Conservation (phyloP, 2,888 invertebrate species). For the Cryptocephalus primarius region DNA sequence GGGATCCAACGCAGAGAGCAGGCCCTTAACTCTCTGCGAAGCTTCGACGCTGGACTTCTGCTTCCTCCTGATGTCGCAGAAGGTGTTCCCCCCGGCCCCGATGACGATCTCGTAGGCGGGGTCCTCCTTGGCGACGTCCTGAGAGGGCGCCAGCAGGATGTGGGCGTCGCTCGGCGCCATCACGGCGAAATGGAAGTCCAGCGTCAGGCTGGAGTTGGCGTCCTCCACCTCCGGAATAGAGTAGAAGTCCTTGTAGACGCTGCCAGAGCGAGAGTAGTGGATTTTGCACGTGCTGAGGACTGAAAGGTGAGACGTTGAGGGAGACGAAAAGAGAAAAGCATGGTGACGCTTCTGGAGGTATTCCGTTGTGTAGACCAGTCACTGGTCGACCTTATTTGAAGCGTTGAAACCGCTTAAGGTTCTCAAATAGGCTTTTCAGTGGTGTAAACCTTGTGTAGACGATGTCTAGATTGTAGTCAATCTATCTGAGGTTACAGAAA, state of each 20-base stretch:
- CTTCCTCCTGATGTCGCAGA: slow-evolving; percentile 53
- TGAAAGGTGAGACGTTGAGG: slow-evolving; percentile 14
- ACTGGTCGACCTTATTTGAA: too few relatives aligned
- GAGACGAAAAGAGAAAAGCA: too few relatives aligned
- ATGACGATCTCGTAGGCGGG: slow-evolving; percentile 60
- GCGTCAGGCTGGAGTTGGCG: slow-evolving; percentile 20
- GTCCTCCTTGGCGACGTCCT: slow-evolving; percentile 37
- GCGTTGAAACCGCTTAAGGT: too few relatives aligned
- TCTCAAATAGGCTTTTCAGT: too few relatives aligned
- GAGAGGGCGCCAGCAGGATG: slow-evolving; percentile 48
- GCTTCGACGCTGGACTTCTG: slow-evolving; percentile 47
- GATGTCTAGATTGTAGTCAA: too few relatives aligned
- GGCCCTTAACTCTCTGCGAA: slow-evolving; percentile 42
- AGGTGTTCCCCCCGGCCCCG: slow-evolving; percentile 61
- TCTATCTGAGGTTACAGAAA: too few relatives aligned
- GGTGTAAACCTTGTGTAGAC: too few relatives aligned
- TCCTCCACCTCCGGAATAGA: slow-evolving; percentile 28
- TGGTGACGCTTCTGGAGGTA: too few relatives aligned
- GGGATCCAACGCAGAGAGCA: slow-evolving; percentile 50
- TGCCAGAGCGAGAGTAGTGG: slow-evolving; percentile 44
- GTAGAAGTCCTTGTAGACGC: slow-evolving; percentile 49
- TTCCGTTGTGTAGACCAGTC: too few relatives aligned
- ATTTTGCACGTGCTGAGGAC: slow-evolving; percentile 42
- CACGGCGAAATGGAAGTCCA: slow-evolving; percentile 57
- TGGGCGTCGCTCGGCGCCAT: slow-evolving; percentile 58